Conservation (phyloP, 2,888 invertebrate genomes). For the Catocala fraxini region DNA sequence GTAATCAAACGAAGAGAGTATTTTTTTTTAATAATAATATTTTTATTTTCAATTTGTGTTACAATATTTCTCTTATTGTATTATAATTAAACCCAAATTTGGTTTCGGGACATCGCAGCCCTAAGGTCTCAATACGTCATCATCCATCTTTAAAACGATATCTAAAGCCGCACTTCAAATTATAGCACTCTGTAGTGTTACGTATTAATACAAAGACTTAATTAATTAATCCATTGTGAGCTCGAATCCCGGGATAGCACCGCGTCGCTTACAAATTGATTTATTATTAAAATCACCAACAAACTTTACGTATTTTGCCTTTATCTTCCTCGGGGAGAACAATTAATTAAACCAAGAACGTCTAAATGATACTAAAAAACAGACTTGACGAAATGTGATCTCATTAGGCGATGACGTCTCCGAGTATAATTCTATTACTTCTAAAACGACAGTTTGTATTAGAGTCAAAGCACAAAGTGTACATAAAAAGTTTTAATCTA, state of each 20-base stretch:
- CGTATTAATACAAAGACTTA: conserved; percentile 42
- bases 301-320: conserved; percentile 37
- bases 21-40: no score
- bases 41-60: no score
- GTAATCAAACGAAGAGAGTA: no score
- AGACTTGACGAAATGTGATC: conserved; percentile 32
- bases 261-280: conserved; percentile 57
- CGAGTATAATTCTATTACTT: neutral
- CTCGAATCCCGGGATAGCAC: conserved; percentile 17
- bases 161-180: conserved; percentile 12
- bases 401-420: conserved; percentile 17
- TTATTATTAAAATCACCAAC: conserved; percentile 57
- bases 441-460: no score
- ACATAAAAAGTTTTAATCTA: neutral
- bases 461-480: neutral
- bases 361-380: conserved; percentile 30
- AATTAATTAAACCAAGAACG: conserved; percentile 33
- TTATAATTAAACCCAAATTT: no score
- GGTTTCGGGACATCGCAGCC: no score
- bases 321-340: conserved; percentile 36
- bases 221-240: conserved; percentile 39
- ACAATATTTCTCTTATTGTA: no score
- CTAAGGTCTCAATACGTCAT: no score
- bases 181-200: conserved; percentile 14
- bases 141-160: conserved; percentile 1